Percentiles rank a stretch among this genome's conserved stretches.
Conservation (phyloP, 2,888 invertebrate genomes). For the Lasius platythorax region DNA sequence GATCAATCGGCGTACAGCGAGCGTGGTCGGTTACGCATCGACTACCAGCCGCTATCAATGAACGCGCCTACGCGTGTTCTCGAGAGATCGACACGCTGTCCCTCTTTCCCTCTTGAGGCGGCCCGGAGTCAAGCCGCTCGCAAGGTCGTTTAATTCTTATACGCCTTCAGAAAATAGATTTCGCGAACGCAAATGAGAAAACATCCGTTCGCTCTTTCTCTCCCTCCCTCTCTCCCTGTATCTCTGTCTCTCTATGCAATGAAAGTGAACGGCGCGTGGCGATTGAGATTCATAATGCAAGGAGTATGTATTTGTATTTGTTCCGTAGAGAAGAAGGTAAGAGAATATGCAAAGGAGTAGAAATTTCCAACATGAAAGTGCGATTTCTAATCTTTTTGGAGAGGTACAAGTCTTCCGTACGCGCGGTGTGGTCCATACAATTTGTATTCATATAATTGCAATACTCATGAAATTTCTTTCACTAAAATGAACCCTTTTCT, state of each 20-base stretch:
- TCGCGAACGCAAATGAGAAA: constrained; percentile 68
- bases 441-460: neutral
- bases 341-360: neutral
- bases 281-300: constrained; percentile 13
- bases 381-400: neutral
- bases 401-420: neutral
- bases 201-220: neutral
- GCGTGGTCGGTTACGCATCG: constrained; percentile 75
- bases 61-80: constrained; percentile 77
- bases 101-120: constrained; percentile 54
- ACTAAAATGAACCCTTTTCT: neutral
- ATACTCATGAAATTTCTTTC: neutral
- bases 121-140: constrained; percentile 50
- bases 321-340: neutral
- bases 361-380: constrained; percentile 6
- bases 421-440: neutral
- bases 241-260: neutral
- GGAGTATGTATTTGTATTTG: neutral
- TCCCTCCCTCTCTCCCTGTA: neutral
- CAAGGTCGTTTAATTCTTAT: constrained; percentile 76
- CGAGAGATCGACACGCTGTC: constrained; percentile 70
- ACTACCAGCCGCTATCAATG: constrained; percentile 80
- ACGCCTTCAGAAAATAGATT: constrained; percentile 73
- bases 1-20: constrained; percentile 26
- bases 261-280: constrained; percentile 64